Percentiles rank a stretch among this genome's conserved stretches.
These are phyloP conservation scores for Leucosticte australis DNA, from an alignment of 2,113 vertebrate species.

Conservation along the genomic window DNA sequence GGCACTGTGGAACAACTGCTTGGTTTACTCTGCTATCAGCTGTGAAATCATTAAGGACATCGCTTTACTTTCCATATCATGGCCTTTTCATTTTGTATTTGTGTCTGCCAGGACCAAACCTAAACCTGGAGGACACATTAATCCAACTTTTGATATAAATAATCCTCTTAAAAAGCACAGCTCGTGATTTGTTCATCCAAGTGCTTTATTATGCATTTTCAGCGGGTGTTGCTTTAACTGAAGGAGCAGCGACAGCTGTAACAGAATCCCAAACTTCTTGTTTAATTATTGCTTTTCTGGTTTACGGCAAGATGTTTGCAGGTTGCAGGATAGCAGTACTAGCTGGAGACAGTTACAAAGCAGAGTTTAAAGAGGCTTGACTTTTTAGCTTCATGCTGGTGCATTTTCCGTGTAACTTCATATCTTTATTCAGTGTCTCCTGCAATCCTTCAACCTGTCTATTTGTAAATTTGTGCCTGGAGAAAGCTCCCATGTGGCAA, in stretches of 20 bases:
- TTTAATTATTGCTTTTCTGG: constrained; percentile 27
- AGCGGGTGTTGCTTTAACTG: constrained; percentile 38
- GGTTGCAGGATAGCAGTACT: background rate
- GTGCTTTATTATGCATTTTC: constrained; percentile 46
- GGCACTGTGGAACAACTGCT: background rate
- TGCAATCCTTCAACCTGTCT: constrained; percentile 60
- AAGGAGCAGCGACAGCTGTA: constrained; percentile 27
- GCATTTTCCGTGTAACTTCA: constrained; percentile 7
- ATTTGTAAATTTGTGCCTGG: constrained; percentile 39
- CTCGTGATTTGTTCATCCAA: constrained; percentile 27
- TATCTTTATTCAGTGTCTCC: constrained; percentile 39
- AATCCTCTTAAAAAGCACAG: constrained; percentile 60
- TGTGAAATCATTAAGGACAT: background rate
- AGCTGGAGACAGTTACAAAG: background rate
- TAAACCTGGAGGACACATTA: constrained; percentile 3
- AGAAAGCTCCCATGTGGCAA: constrained; percentile 48
- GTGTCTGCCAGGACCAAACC: background rate
- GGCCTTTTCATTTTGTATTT: background rate
- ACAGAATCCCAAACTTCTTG: constrained; percentile 48
- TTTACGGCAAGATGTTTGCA: background rate
- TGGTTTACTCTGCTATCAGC: constrained; percentile 32
- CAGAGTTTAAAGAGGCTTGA: background rate
- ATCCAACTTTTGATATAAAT: constrained; percentile 56
- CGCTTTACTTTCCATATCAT: background rate
- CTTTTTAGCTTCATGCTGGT: background rate